Evolutionary conservation across 2,113 vertebrate genomes (phyloP).

Genomic region (Malurus melanocephalus): DNA sequence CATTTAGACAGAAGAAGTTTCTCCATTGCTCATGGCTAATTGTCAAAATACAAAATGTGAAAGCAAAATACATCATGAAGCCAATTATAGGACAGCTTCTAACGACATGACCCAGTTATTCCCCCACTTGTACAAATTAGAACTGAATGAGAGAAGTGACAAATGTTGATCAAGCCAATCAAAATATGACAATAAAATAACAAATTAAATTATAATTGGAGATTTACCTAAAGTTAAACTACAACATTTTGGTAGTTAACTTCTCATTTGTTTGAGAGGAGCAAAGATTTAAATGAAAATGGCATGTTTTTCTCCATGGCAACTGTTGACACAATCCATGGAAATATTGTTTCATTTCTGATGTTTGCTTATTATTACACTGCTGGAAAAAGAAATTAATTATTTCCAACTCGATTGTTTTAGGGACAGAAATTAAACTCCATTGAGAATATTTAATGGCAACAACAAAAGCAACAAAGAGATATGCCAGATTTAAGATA

Average conservation of each 20-base stretch:
- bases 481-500: background rate
- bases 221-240: background rate
- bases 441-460: background rate
- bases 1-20: background rate
- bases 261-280: background rate
- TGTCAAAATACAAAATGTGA: background rate
- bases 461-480: background rate
- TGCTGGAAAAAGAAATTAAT: background rate
- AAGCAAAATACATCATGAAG: background rate
- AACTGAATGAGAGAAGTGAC: background rate
- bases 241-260: background rate
- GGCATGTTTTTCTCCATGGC: background rate
- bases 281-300: background rate
- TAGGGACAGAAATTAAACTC: background rate
- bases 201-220: background rate
- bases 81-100: background rate
- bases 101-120: rapidly evolving
- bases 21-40: background rate
- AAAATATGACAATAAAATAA: background rate
- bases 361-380: background rate
- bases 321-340: background rate
- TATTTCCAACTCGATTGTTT: background rate
- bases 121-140: rapidly evolving
- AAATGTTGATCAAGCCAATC: background rate
- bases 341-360: background rate